These are phyloP conservation scores for Anolis sagrei DNA, from an alignment of 2,113 vertebrate genomes.

Conservation along the genomic window DNA sequence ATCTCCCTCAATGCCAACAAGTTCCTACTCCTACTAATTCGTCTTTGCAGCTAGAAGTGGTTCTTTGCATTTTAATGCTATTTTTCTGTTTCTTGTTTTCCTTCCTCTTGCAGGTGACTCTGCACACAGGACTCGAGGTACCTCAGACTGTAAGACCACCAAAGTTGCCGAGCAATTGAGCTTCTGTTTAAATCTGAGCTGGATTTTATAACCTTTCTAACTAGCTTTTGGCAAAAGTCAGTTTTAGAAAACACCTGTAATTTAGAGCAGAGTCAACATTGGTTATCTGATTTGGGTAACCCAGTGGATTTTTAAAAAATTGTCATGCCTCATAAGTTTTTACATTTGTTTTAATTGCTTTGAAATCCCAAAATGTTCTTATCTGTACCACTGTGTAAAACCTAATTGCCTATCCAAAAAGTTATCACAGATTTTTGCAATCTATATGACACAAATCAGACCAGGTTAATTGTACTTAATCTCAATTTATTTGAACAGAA, in stretches of 20 bases:
- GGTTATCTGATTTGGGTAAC: conserved; percentile 8
- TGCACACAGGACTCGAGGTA: conserved; percentile 92
- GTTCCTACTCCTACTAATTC: neutral
- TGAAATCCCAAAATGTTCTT: conserved; percentile 24
- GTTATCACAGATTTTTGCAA: neutral
- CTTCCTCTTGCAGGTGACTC: conserved; percentile 83
- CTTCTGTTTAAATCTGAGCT: conserved; percentile 23
- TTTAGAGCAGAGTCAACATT: conserved; percentile 40
- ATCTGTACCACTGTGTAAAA: neutral
- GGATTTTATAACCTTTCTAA: conserved; percentile 61
- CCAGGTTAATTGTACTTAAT: neutral
- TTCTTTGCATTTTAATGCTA: neutral
- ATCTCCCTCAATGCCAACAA: neutral
- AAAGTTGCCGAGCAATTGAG: conserved; percentile 74
- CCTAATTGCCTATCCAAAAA: neutral
- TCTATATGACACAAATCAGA: neutral
- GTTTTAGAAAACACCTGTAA: conserved; percentile 33
- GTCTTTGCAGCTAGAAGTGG: neutral
- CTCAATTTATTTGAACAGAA: neutral
- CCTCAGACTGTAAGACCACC: conserved; percentile 83
- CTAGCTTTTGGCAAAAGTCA: conserved; percentile 46
- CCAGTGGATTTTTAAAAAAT: neutral
- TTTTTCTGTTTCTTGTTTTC: conserved; percentile 35
- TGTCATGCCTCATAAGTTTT: conserved; percentile 41
- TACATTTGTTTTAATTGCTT: conserved; percentile 30